Evolutionary conservation across 2,113 vertebrate genomes (phyloP).

Genomic region (Cyanoderma ruficeps): DNA sequence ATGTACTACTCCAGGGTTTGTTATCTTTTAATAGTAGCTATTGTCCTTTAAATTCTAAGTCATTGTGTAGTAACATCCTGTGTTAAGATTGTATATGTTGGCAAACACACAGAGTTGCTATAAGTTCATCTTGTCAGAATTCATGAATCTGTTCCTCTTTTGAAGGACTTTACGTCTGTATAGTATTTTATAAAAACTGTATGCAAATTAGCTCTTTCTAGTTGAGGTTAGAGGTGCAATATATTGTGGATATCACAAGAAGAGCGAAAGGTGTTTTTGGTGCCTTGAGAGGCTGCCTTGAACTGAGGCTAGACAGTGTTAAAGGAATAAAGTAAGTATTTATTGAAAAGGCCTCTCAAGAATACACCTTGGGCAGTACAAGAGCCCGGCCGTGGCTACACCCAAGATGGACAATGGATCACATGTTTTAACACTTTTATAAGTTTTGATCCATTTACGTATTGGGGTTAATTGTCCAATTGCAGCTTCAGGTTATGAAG

Average conservation of each 20-base stretch:
- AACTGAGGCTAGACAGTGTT: neutral
- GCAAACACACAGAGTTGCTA: neutral
- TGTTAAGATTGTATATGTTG: neutral
- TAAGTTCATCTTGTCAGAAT: neutral
- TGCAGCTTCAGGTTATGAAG: neutral
- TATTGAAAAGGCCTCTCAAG: neutral
- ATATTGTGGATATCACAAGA: neutral
- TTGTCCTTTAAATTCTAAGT: neutral
- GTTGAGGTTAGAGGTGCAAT: neutral
- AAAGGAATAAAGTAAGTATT: neutral
- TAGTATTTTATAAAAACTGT: neutral
- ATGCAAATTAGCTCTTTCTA: neutral
- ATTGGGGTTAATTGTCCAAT: neutral
- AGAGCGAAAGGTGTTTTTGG: conserved; percentile 21
- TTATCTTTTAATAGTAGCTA: neutral
- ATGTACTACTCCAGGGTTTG: neutral
- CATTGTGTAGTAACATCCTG: neutral
- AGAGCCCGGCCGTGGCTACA: accelerated
- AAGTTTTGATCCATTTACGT: neutral
- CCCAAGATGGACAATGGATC: accelerated
- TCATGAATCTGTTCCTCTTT: neutral
- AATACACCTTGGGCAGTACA: neutral
- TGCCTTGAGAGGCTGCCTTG: neutral
- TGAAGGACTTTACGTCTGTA: neutral
- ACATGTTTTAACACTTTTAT: accelerated